These are phyloP conservation scores for Tiphia femorata DNA, from an alignment of 2,888 invertebrate species.

Conservation along the genomic window DNA sequence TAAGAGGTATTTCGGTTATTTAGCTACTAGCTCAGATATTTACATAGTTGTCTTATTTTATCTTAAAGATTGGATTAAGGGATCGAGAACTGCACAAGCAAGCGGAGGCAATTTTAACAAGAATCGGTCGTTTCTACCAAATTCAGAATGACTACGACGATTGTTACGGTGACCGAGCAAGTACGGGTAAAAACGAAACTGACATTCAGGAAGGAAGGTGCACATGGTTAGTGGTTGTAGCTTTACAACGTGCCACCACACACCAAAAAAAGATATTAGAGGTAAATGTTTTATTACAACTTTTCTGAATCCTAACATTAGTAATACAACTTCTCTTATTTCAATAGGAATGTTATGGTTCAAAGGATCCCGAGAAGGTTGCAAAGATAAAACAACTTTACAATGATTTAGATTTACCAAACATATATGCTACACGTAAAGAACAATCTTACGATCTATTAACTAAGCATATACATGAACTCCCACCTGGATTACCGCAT, in stretches of 20 bases:
- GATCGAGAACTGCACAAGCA: not conserved
- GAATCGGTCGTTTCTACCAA: not conserved
- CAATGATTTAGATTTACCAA: no score
- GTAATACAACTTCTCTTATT: no score
- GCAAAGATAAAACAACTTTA: no score
- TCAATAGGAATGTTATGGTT: no score
- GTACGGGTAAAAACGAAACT: not conserved
- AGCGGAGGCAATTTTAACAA: not conserved
- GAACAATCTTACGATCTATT: no score
- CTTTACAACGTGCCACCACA: not conserved
- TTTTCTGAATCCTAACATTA: no score
- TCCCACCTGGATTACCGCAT: no score
- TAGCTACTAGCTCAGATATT: not conserved
- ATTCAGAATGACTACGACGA: not conserved
- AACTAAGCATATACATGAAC: no score
- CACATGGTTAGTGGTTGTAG: not conserved
- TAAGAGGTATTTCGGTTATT: not conserved
- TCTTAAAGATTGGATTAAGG: not conserved
- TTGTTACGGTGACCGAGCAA: not conserved
- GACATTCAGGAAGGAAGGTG: not conserved
- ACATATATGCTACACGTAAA: no score
- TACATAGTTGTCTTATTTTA: not conserved
- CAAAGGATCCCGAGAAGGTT: no score
- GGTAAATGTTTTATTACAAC: no score
- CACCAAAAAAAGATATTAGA: no score